phyloP scores from a whole-genome alignment of 2,888 invertebrate genomes.

The Sesia apiformis region DNA sequence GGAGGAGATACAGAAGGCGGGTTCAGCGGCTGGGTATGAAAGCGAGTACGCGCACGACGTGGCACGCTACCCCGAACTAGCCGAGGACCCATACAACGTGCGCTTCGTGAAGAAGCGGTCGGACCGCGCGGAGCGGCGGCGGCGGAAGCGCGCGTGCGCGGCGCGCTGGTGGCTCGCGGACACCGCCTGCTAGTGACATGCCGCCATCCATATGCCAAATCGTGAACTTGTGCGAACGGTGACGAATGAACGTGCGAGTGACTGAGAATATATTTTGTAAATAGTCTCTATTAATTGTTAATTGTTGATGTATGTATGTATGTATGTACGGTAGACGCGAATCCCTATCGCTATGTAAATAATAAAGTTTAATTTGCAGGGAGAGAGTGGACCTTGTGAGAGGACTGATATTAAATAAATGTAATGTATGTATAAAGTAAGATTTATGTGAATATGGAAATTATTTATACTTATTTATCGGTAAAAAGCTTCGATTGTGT shows the following conservation, averaged over 20 bases:
- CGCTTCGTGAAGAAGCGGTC: constrained; percentile 88
- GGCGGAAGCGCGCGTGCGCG: constrained; percentile 79
- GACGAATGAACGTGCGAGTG: constrained; percentile 54
- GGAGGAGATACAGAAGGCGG: constrained; percentile 90
- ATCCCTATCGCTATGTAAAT: constrained; percentile 75
- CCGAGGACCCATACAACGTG: constrained; percentile 97
- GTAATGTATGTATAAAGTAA: constrained; percentile 74
- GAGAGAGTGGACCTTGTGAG: constrained; percentile 75
- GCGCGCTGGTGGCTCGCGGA: constrained; percentile 71
- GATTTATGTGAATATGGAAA: constrained; percentile 73
- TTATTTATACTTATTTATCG: constrained; percentile 76
- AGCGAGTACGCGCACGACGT: constrained; percentile 95
- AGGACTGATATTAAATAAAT: constrained; percentile 75
- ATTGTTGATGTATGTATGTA: constrained; percentile 75
- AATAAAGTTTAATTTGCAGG: constrained; percentile 73
- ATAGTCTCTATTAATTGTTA: constrained; percentile 75
- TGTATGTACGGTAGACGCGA: constrained; percentile 55
- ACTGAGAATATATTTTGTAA: constrained; percentile 68
- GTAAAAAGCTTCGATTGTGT: constrained; percentile 75
- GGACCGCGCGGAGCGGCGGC: constrained; percentile 80
- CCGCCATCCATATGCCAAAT: constrained; percentile 72
- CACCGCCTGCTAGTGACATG: constrained; percentile 62
- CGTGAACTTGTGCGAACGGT: constrained; percentile 55
- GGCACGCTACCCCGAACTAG: constrained; percentile 90
- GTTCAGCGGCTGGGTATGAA: constrained; percentile 89